These are phyloP conservation scores for Eupleurogrammus muticus DNA, from an alignment of 2,797 vertebrate species.

Conservation along the genomic window DNA sequence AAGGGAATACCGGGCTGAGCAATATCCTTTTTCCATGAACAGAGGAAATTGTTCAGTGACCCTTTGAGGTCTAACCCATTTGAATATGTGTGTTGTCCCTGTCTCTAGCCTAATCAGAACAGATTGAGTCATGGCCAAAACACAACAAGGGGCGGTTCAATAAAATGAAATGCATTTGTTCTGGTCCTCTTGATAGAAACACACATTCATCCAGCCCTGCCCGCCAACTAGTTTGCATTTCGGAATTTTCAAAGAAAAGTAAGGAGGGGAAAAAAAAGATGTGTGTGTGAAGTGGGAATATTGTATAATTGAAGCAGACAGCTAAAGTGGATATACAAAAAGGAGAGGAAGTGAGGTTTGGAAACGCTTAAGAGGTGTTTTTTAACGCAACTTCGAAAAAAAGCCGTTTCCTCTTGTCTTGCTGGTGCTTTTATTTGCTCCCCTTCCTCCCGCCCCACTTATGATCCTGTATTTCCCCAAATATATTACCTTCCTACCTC, in stretches of 20 bases:
- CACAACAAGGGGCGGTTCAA: constrained; percentile 68
- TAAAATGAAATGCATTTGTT: constrained; percentile 68
- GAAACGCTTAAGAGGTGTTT: constrained; percentile 30
- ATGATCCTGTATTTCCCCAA: no score
- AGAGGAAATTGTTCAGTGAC: constrained; percentile 77
- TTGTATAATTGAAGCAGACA: constrained; percentile 50
- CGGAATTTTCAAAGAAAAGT: constrained; percentile 38
- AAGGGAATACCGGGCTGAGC: constrained; percentile 69
- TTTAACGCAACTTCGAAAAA: constrained; percentile 25
- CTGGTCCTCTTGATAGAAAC: constrained; percentile 56
- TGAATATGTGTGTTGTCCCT: constrained; percentile 73
- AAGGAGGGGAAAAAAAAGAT: constrained; percentile 5
- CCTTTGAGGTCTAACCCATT: constrained; percentile 71
- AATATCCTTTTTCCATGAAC: constrained; percentile 74
- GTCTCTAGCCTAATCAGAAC: constrained; percentile 69
- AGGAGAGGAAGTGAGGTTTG: constrained; percentile 28
- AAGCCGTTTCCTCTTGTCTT: constrained; percentile 31
- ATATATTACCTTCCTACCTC: no score
- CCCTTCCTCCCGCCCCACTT: constrained; percentile 1
- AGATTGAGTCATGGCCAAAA: constrained; percentile 72
- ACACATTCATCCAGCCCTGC: constrained; percentile 38
- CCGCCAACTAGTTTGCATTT: constrained; percentile 55
- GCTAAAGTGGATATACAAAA: constrained; percentile 37
- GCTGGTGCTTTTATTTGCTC: constrained; percentile 34
- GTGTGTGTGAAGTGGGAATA: constrained; percentile 35